Evolutionary conservation across 2,797 vertebrate species (phyloP), one percentile per base, ranked within the genome.

Genomic region (Sarcoramphus papa): DNA sequence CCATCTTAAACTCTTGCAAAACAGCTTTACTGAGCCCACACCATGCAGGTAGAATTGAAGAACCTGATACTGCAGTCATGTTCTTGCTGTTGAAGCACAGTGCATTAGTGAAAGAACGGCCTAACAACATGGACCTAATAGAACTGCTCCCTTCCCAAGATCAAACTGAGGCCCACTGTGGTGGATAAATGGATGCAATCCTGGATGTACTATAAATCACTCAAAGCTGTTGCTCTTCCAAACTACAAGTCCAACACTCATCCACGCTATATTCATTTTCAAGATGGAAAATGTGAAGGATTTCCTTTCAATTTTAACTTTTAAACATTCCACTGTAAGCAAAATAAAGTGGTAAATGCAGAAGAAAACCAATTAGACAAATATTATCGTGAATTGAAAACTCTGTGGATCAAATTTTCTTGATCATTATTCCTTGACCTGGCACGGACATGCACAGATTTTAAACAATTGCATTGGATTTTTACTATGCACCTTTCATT

Each of bases 101-200:
- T 5, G 7, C 1, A 1, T 5, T 62, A 68, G 7, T 53, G 21
- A 67, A 75, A 86, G n/a, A 17, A 56, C 0, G 2, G 15, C 14
- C 23, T 48, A 37, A 51, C 18, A 70, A 30, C n/a, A 50, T 20
- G 37, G 23, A 56, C 21, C 19, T 63, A n/a, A 33, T 13, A 84
- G 41, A 87, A 41, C 31, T 45, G 6, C 13, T 72, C 43, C 30
- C 18, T 76, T 70, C 50, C 53, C 18, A 53, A 41, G 14, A 59
- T 1, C 20, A 82, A 82, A 47, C 33, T 24, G 47, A 82, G 54
- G 23, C 14, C 20, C 37, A 20, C 10, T 31, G 21, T 28, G 16
- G 4, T 51, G 15, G 17, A 57, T 31, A 59, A 76, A 65, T 23
- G 13, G 17, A 28, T 56, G 21, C 4, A 77, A 43, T 53, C 27